Evolutionary conservation across 2,797 vertebrate genomes (phyloP).

Genomic region (Sphenopsis melanotis): DNA sequence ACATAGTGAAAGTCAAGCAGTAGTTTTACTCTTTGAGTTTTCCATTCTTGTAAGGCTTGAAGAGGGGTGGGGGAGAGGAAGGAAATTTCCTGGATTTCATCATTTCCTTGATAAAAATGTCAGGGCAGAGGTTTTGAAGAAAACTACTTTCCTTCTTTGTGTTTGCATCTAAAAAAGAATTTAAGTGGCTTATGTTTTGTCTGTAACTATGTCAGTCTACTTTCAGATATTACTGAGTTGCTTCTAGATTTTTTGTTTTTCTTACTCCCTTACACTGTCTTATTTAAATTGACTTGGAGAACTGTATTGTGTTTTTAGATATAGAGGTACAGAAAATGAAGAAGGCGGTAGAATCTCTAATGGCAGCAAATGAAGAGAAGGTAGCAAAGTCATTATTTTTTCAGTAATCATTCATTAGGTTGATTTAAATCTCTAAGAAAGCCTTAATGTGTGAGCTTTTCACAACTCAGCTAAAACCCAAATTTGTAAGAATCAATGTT

Average conservation of each 20-base stretch:
- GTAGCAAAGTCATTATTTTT: slow-evolving; percentile 68
- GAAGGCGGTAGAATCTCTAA: slow-evolving; percentile 92
- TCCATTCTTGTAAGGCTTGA: background rate
- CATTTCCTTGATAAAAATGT: background rate
- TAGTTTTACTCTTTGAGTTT: background rate
- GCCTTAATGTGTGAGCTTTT: background rate
- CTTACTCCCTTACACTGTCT: background rate
- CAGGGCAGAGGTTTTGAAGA: background rate
- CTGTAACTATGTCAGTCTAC: background rate
- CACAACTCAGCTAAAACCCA: background rate
- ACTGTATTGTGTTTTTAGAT: slow-evolving; percentile 78
- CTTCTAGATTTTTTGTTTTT: background rate
- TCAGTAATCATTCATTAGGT: background rate
- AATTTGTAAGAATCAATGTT: background rate
- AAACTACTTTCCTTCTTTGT: background rate
- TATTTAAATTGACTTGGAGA: background rate
- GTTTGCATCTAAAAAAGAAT: background rate
- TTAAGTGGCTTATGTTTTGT: background rate
- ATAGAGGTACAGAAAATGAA: slow-evolving; percentile 98
- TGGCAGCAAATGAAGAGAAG: slow-evolving; percentile 98
- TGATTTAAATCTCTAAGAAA: background rate
- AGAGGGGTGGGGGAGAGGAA: background rate
- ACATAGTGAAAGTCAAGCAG: background rate
- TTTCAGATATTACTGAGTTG: background rate
- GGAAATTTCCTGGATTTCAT: background rate